phyloP scores from a whole-genome alignment of 2,888 invertebrate genomes.

The Ellobium chinense region DNA sequence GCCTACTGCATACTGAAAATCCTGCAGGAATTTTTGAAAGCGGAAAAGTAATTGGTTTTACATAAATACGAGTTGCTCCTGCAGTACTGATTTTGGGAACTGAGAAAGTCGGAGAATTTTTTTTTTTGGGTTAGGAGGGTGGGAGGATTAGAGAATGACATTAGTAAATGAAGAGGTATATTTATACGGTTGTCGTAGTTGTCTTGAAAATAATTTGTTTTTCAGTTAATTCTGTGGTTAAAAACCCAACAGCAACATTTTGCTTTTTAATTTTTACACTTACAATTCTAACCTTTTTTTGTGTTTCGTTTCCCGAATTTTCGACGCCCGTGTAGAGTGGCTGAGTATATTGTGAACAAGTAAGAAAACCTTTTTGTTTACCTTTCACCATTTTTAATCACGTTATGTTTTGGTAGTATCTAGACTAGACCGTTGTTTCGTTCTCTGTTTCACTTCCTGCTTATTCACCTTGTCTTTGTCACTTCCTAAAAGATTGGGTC shows the following conservation, averaged over 20 bases:
- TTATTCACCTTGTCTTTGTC: background rate
- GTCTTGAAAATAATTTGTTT: too few relatives aligned
- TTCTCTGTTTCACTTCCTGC: background rate
- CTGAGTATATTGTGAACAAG: constrained; percentile 74
- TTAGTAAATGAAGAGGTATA: too few relatives aligned
- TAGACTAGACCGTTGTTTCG: background rate
- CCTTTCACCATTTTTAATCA: constrained; percentile 13
- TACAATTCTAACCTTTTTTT: background rate
- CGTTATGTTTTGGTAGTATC: background rate
- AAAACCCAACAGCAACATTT: background rate
- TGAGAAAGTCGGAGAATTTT: too few relatives aligned
- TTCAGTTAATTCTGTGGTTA: background rate
- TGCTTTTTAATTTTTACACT: too few relatives aligned
- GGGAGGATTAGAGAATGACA: too few relatives aligned
- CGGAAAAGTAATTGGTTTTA: too few relatives aligned
- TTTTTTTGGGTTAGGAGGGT: too few relatives aligned
- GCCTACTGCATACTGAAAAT: too few relatives aligned
- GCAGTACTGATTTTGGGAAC: too few relatives aligned
- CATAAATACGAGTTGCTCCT: too few relatives aligned
- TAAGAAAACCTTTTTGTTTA: constrained; percentile 59
- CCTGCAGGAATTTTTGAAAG: too few relatives aligned
- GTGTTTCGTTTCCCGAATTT: constrained; percentile 30
- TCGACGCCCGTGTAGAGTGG: constrained; percentile 61
- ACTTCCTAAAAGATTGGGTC: background rate
- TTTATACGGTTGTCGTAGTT: too few relatives aligned